Evolutionary conservation across 2,113 vertebrate genomes (phyloP), one percentile per base, ranked within the genome.

Genomic region (Pedionomus torquatus): DNA sequence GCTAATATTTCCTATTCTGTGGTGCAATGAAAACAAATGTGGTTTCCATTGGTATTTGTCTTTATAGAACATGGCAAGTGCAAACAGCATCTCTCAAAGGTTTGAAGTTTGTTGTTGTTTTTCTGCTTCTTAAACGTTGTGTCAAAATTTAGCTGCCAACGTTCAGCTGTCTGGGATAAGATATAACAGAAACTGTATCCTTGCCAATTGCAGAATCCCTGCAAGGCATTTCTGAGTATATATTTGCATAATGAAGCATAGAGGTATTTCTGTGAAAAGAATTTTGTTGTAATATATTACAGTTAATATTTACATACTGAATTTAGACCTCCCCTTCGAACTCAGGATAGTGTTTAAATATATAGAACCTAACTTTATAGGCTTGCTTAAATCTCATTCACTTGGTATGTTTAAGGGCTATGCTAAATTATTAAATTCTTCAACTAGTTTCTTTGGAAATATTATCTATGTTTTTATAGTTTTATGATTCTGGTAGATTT

Each of bases 71-170:
- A 61, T 89, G 89, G 87, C 89, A 96, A 85, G 89, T 90, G 68
- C 64, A 91, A 83, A 55, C 41, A 39, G 51, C 19, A 57, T 58
- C 89, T 93, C 52, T 94, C 81, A 92, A 70, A 83, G 63, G 15
- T 96, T 97, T 97, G 93, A 83, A 93, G 71, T 90, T 97, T 85
- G 52, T 90, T 94, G 52, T 66, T 94, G 82, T 90, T 94, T 69
- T 90, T 71, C 80, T 96, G 95, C 83, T 20, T 96, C 81, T 37
- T 83, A 89, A 96, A 85, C 83, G 66, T 94, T 93, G 55, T 95
- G 57, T 96, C 95, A 96, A 92, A 97, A 96, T 97, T 95, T 89
- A 96, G 70, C 87, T 97, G 75, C 72, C 87, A 93, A 71, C 85
- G 66, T 95, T 95, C 77, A 85, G 72, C 78, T 95, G 54, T 86